A percentile compares a stretch with the other conserved stretches of the same genome.
Evolutionary conservation across 2,113 vertebrate genomes (phyloP).

Genomic region (Taurulus bubalis): DNA sequence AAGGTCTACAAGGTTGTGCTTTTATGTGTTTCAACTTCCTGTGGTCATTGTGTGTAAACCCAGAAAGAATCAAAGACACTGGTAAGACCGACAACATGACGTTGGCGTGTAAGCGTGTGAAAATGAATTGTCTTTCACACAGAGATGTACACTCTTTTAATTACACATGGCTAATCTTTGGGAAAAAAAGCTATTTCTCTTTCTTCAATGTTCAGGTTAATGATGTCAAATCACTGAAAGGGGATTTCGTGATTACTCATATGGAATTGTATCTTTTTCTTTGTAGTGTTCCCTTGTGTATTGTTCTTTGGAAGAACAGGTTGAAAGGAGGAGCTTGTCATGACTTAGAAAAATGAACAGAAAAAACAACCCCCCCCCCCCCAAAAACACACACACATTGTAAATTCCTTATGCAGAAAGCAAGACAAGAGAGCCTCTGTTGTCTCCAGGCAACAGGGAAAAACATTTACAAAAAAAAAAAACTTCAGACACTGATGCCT

Average conservation of each 20-base stretch:
- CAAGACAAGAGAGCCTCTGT: slow-evolving; percentile 51
- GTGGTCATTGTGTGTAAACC: slow-evolving; percentile 63
- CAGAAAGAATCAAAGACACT: slow-evolving; percentile 75
- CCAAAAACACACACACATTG: no score
- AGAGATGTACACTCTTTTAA: slow-evolving; percentile 62
- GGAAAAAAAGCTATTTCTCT: slow-evolving; percentile 22
- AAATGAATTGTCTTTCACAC: slow-evolving; percentile 76
- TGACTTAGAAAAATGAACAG: slow-evolving; percentile 68
- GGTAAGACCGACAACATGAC: slow-evolving; percentile 69
- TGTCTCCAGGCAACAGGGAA: slow-evolving; percentile 49
- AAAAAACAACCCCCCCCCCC: slow-evolving; percentile 48
- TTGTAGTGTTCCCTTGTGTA: slow-evolving; percentile 51
- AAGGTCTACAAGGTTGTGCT: slow-evolving; percentile 79
- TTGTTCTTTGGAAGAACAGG: slow-evolving; percentile 60
- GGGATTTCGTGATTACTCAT: slow-evolving; percentile 61
- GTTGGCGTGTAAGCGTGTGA: slow-evolving; percentile 62
- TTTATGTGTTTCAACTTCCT: slow-evolving; percentile 75
- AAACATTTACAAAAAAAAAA: slow-evolving; percentile 21
- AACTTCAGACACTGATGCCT: slow-evolving; percentile 51
- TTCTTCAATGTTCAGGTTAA: slow-evolving; percentile 70
- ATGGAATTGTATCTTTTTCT: slow-evolving; percentile 61
- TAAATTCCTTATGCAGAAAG: slow-evolving; percentile 56
- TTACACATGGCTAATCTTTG: slow-evolving; percentile 68
- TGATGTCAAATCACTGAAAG: slow-evolving; percentile 71
- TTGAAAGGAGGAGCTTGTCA: slow-evolving; percentile 73